Conservation (phyloP, 2,888 invertebrate genomes). For the Acleris laterana region DNA sequence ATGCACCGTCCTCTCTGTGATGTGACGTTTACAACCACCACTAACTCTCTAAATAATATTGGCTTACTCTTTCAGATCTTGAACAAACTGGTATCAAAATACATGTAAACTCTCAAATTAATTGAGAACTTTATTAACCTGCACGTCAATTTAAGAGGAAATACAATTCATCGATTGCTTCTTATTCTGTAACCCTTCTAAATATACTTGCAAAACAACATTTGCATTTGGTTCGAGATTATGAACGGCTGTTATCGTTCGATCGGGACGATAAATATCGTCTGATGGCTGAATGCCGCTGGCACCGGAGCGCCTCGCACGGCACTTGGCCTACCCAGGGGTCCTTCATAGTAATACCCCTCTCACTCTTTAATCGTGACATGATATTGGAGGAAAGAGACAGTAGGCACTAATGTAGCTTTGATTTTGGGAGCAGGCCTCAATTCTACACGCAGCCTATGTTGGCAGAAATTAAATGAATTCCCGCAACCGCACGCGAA, state of each 20-base stretch:
- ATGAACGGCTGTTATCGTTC: slow-evolving; percentile 45
- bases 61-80: slow-evolving; percentile 13
- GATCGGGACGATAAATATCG: slow-evolving; percentile 49
- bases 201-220: slow-evolving; percentile 37
- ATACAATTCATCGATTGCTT: slow-evolving; percentile 24
- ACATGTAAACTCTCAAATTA: slow-evolving; percentile 9
- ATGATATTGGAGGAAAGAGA: too few species aligned
- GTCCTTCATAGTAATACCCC: not conserved
- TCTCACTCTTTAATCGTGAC: too few species aligned
- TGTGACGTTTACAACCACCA: slow-evolving; percentile 24
- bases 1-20: slow-evolving; percentile 20
- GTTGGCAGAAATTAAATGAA: slow-evolving; percentile 59
- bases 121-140: slow-evolving; percentile 8
- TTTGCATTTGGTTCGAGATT: slow-evolving; percentile 36
- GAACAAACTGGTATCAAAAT: not conserved
- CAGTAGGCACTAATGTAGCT: too few species aligned
- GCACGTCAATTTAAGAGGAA: slow-evolving; percentile 22
- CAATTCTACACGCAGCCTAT: slow-evolving; percentile 32
- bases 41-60: slow-evolving; percentile 16
- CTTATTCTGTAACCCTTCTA: slow-evolving; percentile 28
- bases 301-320: slow-evolving; percentile 24
- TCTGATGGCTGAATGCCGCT: slow-evolving; percentile 35
- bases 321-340: not conserved
- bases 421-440: slow-evolving; percentile 1
- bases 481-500: slow-evolving; percentile 57